A percentile compares a stretch with the other conserved stretches of the same genome.
Evolutionary conservation across 2,888 invertebrate genomes (phyloP).

Genomic region (Notodonta dromedarius): DNA sequence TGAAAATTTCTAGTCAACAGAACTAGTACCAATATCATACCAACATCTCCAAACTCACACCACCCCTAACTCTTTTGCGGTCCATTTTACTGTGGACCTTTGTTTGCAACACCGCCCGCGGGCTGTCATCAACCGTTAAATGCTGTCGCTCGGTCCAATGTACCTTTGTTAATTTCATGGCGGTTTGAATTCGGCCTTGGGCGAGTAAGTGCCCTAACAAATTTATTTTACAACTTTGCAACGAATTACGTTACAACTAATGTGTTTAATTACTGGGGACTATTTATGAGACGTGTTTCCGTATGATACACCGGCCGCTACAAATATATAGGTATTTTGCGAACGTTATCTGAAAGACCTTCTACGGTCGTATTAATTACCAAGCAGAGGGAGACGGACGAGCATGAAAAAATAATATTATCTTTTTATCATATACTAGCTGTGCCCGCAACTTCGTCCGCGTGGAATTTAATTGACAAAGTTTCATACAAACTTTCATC

Average conservation of each 20-base stretch:
- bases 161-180: constrained; percentile 76
- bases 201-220: constrained; percentile 48
- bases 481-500: too few species aligned
- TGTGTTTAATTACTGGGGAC: constrained; percentile 21
- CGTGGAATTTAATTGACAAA: too few species aligned
- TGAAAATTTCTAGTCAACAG: too few species aligned
- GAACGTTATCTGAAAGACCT: too few species aligned
- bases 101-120: constrained; percentile 67
- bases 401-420: too few species aligned
- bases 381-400: too few species aligned
- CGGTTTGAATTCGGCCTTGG: constrained; percentile 64
- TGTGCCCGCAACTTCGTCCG: too few species aligned
- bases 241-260: constrained; percentile 40
- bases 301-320: too few species aligned
- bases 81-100: constrained; percentile 70
- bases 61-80: constrained; percentile 54
- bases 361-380: too few species aligned
- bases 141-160: constrained; percentile 50
- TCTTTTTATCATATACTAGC: too few species aligned
- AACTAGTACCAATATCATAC: background rate
- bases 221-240: constrained; percentile 54
- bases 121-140: constrained; percentile 75
- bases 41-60: constrained; percentile 35
- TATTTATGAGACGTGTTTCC: too few species aligned
- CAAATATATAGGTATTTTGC: too few species aligned